Percentiles rank a stretch among this genome's conserved stretches.
phyloP scores from a whole-genome alignment of 2,888 invertebrate genomes.

The Cybosia mesomella region DNA sequence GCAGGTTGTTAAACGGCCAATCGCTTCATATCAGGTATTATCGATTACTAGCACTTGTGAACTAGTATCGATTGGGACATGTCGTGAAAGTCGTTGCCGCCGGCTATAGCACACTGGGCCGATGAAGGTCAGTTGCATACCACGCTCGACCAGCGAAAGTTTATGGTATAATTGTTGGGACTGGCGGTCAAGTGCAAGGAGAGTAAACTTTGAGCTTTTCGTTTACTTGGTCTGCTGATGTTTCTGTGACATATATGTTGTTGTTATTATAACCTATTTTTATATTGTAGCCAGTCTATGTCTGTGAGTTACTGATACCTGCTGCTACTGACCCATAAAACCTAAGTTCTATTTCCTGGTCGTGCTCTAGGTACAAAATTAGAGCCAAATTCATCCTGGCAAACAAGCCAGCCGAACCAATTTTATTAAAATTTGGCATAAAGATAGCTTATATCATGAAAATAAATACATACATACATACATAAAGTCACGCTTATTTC shows the following conservation, averaged over 20 bases:
- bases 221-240: conserved; percentile 11
- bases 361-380: too few species aligned
- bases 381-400: too few species aligned
- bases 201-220: conserved; percentile 51
- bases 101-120: conserved; percentile 68
- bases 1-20: conserved; percentile 16
- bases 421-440: too few species aligned
- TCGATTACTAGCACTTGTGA: conserved; percentile 32
- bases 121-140: conserved; percentile 73
- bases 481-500: too few species aligned
- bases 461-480: too few species aligned
- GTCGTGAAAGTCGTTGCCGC: conserved; percentile 74
- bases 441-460: too few species aligned
- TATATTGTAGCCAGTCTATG: too few species aligned
- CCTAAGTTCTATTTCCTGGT: too few species aligned
- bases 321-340: too few species aligned
- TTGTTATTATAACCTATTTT: neutral
- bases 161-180: conserved; percentile 68
- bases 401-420: too few species aligned
- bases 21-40: conserved; percentile 19
- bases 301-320: too few species aligned
- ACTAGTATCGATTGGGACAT: conserved; percentile 46
- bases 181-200: conserved; percentile 75
- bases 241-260: neutral
- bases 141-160: conserved; percentile 75